Evolutionary conservation across 2,113 vertebrate genomes (phyloP).

Genomic region (Tragelaphus imberbis): DNA sequence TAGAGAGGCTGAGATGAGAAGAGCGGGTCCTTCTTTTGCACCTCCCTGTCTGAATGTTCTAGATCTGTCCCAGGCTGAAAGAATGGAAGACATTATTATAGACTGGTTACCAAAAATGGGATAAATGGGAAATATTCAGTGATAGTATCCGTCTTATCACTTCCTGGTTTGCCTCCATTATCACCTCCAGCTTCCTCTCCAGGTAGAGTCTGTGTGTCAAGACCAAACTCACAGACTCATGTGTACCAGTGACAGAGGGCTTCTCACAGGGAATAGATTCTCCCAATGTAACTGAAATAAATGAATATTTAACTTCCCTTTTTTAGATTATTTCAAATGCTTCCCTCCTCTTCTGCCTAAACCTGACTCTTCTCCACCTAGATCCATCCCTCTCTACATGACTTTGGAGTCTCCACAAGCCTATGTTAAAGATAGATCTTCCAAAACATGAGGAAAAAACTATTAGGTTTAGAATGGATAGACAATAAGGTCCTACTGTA

Average conservation of each 20-base stretch:
- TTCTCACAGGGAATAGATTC: not conserved
- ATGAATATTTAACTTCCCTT: not conserved
- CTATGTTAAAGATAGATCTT: not conserved
- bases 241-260: not conserved
- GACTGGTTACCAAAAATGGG: not conserved
- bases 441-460: not conserved
- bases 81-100: not conserved
- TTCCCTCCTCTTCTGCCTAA: not conserved
- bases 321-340: not conserved
- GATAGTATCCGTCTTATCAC: not conserved
- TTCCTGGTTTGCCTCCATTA: fast-evolving
- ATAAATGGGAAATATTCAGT: not conserved
- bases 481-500: not conserved
- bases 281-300: not conserved
- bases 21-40: not conserved
- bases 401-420: fast-evolving
- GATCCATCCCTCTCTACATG: not conserved
- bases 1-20: not conserved
- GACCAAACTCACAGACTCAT: not conserved
- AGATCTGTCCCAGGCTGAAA: not conserved
- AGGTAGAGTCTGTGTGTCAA: not conserved
- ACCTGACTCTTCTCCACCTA: not conserved
- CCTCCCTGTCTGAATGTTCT: not conserved
- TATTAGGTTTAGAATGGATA: not conserved
- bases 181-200: no score